phyloP scores from a whole-genome alignment of 2,113 vertebrate species.

The Uria aalge region DNA sequence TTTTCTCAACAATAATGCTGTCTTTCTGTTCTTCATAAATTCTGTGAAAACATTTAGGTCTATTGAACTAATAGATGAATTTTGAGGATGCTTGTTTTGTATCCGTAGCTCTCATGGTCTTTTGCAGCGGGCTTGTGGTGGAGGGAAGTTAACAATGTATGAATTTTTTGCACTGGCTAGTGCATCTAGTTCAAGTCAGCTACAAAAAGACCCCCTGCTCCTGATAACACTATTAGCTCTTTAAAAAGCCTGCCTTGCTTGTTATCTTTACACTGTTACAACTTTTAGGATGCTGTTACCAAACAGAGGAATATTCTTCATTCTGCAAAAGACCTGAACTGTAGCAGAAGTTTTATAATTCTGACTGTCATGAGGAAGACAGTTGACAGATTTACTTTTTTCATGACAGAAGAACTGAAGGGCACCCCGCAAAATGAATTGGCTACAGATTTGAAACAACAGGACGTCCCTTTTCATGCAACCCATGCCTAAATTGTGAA shows the following conservation, averaged over 20 bases:
- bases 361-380: not conserved
- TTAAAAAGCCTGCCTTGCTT: not conserved
- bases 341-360: not conserved
- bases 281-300: not conserved
- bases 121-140: not conserved
- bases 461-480: conserved; percentile 27
- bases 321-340: not conserved
- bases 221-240: not conserved
- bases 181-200: not conserved
- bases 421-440: not conserved
- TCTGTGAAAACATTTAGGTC: not conserved
- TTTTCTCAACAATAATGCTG: not conserved
- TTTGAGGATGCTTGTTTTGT: not conserved
- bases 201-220: not conserved
- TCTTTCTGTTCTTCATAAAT: not conserved
- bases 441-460: conserved; percentile 42
- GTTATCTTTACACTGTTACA: not conserved
- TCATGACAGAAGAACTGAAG: not conserved
- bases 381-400: not conserved
- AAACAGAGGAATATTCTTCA: not conserved
- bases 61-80: not conserved
- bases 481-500: conserved; percentile 1
- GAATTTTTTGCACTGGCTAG: not conserved
- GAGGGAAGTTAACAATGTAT: not conserved
- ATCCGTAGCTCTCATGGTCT: rapidly evolving